Percentiles rank a stretch among this genome's conserved stretches.
Conservation (phyloP, 2,113 vertebrate genomes). For the Xenotilapia longispinis region DNA sequence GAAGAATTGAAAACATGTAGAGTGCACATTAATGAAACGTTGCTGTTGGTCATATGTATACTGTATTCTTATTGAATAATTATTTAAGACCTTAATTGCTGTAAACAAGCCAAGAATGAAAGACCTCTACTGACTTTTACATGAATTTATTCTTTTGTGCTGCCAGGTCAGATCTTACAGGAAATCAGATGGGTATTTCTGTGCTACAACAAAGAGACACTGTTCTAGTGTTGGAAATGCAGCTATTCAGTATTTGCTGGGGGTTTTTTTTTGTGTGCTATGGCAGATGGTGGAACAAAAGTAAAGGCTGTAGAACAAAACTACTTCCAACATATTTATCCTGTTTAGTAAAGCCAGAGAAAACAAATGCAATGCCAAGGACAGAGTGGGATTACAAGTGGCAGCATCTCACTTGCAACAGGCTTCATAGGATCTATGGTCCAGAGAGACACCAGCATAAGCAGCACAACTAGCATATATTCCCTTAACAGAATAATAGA, state of each 20-base stretch:
- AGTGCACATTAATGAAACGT: neutral
- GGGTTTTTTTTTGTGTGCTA: accelerated
- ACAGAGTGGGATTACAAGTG: neutral
- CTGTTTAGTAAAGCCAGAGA: slow-evolving; percentile 18
- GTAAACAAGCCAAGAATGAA: neutral
- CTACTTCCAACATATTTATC: slow-evolving; percentile 20
- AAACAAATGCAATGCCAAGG: slow-evolving; percentile 18
- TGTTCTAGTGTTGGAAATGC: slow-evolving; percentile 13
- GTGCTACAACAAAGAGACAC: slow-evolving; percentile 19
- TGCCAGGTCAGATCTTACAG: neutral
- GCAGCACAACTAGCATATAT: neutral
- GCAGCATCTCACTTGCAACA: neutral
- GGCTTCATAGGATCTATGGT: neutral
- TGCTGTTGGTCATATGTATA: neutral
- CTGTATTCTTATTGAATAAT: neutral
- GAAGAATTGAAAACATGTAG: neutral
- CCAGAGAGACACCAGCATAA: neutral
- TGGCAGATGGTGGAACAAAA: slow-evolving; percentile 43
- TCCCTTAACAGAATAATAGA: neutral
- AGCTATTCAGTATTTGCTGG: neutral
- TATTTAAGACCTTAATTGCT: neutral
- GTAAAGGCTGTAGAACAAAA: slow-evolving; percentile 7
- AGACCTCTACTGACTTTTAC: neutral
- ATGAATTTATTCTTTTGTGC: neutral
- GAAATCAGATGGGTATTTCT: slow-evolving; percentile 10